Evolutionary conservation across 2,797 vertebrate genomes (phyloP).

Genomic region (Phyllotis vaccarum): DNA sequence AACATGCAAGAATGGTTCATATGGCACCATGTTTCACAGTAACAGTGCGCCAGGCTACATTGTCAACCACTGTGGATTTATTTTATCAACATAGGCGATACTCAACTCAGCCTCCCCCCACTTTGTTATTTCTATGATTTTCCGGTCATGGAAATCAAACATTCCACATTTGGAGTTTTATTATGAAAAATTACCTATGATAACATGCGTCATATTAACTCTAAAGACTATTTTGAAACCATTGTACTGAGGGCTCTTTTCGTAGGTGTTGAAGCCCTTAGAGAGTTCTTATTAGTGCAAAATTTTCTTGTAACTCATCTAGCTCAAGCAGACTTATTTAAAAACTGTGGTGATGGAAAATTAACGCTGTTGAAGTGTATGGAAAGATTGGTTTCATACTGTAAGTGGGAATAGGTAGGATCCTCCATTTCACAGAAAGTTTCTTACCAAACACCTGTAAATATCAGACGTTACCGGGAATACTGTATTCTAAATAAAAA

Average conservation of each 20-base stretch:
- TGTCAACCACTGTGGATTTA: not conserved
- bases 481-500: not conserved
- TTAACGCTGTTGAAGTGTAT: not conserved
- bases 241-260: not conserved
- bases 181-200: constrained; percentile 23
- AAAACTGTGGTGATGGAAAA: constrained; percentile 22
- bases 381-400: not conserved
- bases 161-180: not conserved
- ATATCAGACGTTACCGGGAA: not conserved
- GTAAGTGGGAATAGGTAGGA: not conserved
- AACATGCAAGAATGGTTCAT: not conserved
- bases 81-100: constrained; percentile 26
- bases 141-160: not conserved
- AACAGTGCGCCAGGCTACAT: not conserved
- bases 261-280: not conserved
- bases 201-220: constrained; percentile 12
- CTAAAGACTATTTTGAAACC: not conserved
- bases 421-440: not conserved
- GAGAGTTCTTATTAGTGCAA: not conserved
- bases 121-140: constrained; percentile 31
- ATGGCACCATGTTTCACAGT: not conserved
- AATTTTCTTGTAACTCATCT: not conserved
- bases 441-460: not conserved
- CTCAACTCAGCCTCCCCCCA: not conserved
- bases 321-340: not conserved